phyloP scores from a whole-genome alignment of 35 echinoderm and acorn worm species.

The Lytechinus variegatus region DNA sequence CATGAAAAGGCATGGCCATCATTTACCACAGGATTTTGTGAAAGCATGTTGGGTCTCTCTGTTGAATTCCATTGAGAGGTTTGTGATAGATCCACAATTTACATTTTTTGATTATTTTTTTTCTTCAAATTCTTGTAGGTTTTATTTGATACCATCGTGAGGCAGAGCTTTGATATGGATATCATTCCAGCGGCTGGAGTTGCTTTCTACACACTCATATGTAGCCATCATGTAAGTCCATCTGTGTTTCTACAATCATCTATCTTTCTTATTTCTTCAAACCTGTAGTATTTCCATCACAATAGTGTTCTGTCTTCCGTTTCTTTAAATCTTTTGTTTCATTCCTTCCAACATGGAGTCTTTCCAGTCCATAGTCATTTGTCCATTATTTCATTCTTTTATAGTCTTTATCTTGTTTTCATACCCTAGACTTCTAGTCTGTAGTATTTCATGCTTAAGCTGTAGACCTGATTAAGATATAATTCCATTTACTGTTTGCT shows the following conservation, averaged over 20 bases:
- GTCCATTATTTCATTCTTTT: too few species aligned
- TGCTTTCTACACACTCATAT: constrained; percentile 85
- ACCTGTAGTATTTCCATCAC: background rate
- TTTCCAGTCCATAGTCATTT: too few species aligned
- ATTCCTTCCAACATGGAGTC: too few species aligned
- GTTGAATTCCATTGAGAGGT: background rate
- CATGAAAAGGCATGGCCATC: too few species aligned
- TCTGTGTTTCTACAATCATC: background rate
- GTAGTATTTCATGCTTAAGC: too few species aligned
- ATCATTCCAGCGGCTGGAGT: constrained; percentile 70
- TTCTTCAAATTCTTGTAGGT: constrained; percentile 54
- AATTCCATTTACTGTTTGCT: too few species aligned
- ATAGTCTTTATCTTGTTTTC: too few species aligned
- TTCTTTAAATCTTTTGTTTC: background rate
- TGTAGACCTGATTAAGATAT: too few species aligned
- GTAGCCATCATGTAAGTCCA: constrained; percentile 87
- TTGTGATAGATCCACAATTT: background rate
- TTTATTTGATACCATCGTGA: constrained; percentile 77
- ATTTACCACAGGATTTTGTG: too few species aligned
- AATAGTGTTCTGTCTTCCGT: background rate
- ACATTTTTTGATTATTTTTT: background rate
- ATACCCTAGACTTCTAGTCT: too few species aligned
- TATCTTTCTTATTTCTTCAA: too few species aligned
- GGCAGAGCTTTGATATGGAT: constrained; percentile 93
- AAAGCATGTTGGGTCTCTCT: too few species aligned